Conservation (phyloP, 2,888 invertebrate genomes). For the Pachymerium ferrugineum region DNA sequence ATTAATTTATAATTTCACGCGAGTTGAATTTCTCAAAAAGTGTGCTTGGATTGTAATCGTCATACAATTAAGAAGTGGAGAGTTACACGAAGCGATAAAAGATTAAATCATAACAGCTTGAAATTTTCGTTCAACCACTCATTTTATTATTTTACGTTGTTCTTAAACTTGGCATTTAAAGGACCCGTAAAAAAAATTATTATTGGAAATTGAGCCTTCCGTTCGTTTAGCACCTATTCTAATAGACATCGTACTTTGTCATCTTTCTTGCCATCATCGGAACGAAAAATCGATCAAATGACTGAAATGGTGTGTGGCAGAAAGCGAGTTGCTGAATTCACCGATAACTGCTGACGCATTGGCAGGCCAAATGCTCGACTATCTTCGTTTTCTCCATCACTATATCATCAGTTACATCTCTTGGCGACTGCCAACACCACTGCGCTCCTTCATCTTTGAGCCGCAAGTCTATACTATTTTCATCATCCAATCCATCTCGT, state of each 20-base stretch:
- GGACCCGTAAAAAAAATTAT: neutral
- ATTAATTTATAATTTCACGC: neutral
- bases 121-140: neutral
- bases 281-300: constrained; percentile 17
- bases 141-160: neutral
- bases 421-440: constrained; percentile 27
- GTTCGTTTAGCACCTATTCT: neutral
- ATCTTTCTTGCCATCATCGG: constrained; percentile 24
- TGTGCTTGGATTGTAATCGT: neutral
- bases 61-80: neutral
- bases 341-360: constrained; percentile 27
- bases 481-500: constrained; percentile 15
- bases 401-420: constrained; percentile 27
- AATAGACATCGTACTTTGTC: constrained; percentile 12
- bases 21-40: constrained; percentile 1
- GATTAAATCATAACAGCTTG: neutral
- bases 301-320: constrained; percentile 22
- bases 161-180: neutral
- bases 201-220: constrained; percentile 1
- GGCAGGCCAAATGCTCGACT: constrained; percentile 25
- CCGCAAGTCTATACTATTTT: constrained; percentile 14
- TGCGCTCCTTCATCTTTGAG: constrained; percentile 1
- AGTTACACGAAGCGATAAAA: neutral
- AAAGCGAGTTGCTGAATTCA: constrained; percentile 27
- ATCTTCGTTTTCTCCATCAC: constrained; percentile 7